These are phyloP conservation scores for Salticus scenicus DNA, from an alignment of 2,888 invertebrate genomes.

Conservation along the genomic window DNA sequence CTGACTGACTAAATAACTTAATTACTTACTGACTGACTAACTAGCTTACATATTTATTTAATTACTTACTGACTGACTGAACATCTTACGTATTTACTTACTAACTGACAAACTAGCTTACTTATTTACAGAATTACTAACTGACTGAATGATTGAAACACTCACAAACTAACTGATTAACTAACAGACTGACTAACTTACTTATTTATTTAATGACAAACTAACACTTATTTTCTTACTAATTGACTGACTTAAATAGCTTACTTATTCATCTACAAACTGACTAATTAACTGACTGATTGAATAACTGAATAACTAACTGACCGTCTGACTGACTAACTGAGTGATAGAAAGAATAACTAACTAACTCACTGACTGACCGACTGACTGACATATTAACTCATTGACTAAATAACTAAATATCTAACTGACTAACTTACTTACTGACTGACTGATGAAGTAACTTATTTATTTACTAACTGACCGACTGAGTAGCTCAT, in stretches of 20 bases:
- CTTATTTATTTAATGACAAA: neutral
- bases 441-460: neutral
- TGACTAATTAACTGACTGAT: neutral
- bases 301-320: neutral
- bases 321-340: slow-evolving; percentile 6
- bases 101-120: neutral
- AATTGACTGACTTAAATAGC: slow-evolving; percentile 1
- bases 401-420: neutral
- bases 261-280: neutral
- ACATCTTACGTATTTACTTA: neutral
- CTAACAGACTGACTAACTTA: neutral
- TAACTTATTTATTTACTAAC: neutral
- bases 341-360: neutral
- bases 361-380: neutral
- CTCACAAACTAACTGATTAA: too few relatives aligned
- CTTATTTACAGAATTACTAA: neutral
- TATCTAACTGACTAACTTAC: too few relatives aligned
- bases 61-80: neutral
- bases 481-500: neutral
- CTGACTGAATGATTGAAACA: neutral
- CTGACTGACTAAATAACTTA: neutral
- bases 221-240: neutral
- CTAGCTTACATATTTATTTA: neutral
- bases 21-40: too few relatives aligned
- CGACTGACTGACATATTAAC: neutral